phyloP scores from a whole-genome alignment of 2,113 vertebrate species.

The Paramisgurnus dabryanus region DNA sequence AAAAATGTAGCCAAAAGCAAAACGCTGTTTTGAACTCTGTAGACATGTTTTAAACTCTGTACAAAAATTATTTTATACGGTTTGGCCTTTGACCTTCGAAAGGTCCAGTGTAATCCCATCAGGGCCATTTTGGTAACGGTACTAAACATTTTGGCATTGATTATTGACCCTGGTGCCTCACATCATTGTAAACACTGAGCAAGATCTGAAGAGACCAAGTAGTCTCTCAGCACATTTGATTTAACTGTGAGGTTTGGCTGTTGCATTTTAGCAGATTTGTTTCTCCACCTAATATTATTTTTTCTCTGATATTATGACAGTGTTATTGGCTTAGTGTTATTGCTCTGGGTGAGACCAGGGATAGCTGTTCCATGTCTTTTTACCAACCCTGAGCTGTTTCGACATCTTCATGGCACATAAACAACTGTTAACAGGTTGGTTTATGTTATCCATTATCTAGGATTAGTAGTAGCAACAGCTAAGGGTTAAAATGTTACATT shows the following conservation, averaged over 20 bases:
- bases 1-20: constrained; percentile 7
- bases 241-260: constrained; percentile 28
- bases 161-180: neutral
- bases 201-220: constrained; percentile 28
- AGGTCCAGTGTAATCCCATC: neutral
- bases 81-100: constrained; percentile 17
- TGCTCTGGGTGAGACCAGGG: neutral
- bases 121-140: constrained; percentile 11
- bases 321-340: neutral
- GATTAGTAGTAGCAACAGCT: neutral
- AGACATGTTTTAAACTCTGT: constrained; percentile 6
- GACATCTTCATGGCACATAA: neutral
- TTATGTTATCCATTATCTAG: neutral
- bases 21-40: neutral
- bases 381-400: neutral
- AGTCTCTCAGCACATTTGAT: constrained; percentile 30
- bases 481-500: neutral
- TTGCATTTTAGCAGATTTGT: constrained; percentile 30
- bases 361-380: constrained; percentile 3
- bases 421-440: constrained; percentile 11
- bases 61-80: constrained; percentile 22
- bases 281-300: constrained; percentile 15
- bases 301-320: constrained; percentile 20
- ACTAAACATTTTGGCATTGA: constrained; percentile 3
- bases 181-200: constrained; percentile 13